Conservation (phyloP, 2,113 vertebrate genomes). For the Chionis minor region DNA sequence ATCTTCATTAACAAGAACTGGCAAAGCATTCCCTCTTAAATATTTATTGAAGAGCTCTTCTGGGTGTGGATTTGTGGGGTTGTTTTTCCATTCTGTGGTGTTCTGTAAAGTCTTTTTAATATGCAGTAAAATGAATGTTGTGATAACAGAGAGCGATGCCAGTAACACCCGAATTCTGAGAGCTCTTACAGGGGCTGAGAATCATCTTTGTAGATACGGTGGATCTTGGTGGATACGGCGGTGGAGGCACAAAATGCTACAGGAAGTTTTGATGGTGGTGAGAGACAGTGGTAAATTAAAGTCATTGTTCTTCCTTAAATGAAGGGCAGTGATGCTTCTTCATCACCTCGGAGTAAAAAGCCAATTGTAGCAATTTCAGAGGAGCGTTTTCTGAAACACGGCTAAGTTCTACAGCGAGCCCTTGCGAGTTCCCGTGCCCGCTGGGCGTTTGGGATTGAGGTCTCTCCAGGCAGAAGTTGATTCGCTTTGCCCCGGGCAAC, state of each 20-base stretch:
- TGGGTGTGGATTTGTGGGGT: neutral
- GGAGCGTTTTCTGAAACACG: too few species aligned
- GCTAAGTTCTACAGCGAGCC: neutral
- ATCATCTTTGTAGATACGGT: neutral
- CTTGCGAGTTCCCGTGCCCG: rapidly evolving
- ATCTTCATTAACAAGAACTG: neutral
- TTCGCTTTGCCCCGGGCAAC: neutral
- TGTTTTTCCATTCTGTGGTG: neutral
- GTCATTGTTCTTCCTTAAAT: neutral
- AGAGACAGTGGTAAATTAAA: neutral
- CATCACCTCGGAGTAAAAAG: neutral
- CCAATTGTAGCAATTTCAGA: neutral
- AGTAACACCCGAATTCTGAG: neutral
- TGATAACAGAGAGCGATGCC: neutral
- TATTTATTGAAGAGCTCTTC: neutral
- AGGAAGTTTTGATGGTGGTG: neutral
- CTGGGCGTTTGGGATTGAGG: neutral
- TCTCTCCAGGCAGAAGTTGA: neutral
- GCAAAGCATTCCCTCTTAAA: neutral
- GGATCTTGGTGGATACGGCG: rapidly evolving
- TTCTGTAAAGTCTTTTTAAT: neutral
- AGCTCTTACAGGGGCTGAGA: neutral
- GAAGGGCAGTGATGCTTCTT: neutral
- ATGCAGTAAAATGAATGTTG: neutral
- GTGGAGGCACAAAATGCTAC: too few species aligned